Evolutionary conservation across 2,888 invertebrate genomes (phyloP), one percentile per base, ranked within the genome.

Genomic region (Apamea sordens): DNA sequence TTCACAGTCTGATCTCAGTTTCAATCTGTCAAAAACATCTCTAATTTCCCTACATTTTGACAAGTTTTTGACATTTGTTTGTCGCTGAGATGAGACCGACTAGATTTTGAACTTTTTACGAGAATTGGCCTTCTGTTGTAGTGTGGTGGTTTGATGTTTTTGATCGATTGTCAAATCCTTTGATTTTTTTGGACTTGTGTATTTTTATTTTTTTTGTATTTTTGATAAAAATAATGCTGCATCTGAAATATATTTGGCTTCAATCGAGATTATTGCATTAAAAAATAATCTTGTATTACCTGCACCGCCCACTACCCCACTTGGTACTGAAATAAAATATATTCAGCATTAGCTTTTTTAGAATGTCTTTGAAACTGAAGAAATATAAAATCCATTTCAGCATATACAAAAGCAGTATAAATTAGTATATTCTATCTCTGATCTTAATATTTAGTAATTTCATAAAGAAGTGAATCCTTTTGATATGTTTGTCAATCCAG

Each of bases 401-500:
- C 10, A 11, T 56, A 56, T 4, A 28, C 21, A 69, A 24, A 56
- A 24, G 4, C 5, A 32, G 15, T 15, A 24, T 44, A 50, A 11
- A 32, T 32, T 4, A 24, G 10, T 18, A 2, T 10, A 1, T 4
- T 59, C 4, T 61, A n/a, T n/a, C n/a, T 15, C 8, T 69, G 18
- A 53, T 56, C 6, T 65, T 32, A 2, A 53, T 47, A 50, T 76
- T 47, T 21, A 65, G 76, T 73, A 41, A 70, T 73, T 83, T 78
- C 59, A 65, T 84, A 85, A 79, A 81, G 61, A 73, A 72, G n/a
- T 28, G 41, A 67, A 77, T 80, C 76, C 71, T 84, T 78, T 85
- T 79, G 69, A 84, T 82, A 83, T 83, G 75, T 87, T 88, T 86
- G 82, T 88, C 86, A 85, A 87, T 87, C 80, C 67, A 73, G 84